Percentiles rank a stretch among this genome's conserved stretches.
These are phyloP conservation scores for Chloromyia formosa DNA, from an alignment of 2,888 invertebrate genomes.

Conservation along the genomic window DNA sequence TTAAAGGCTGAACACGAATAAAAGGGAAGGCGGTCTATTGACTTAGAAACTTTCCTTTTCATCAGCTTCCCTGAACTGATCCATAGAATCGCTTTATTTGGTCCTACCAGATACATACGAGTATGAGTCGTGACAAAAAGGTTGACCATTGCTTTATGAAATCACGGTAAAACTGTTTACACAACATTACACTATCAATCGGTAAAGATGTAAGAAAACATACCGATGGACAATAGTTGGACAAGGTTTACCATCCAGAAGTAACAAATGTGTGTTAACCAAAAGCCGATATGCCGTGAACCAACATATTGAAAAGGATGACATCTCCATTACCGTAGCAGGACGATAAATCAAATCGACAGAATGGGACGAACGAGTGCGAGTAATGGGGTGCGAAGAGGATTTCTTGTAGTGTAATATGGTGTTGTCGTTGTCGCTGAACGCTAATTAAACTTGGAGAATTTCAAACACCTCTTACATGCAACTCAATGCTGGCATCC, in stretches of 20 bases:
- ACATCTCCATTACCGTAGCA: constrained; percentile 46
- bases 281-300: constrained; percentile 33
- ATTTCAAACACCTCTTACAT: too few relatives aligned
- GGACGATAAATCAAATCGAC: constrained; percentile 43
- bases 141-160: constrained; percentile 34
- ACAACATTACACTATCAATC: constrained; percentile 45
- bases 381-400: neutral
- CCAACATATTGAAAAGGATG: constrained; percentile 35
- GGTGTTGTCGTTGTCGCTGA: constrained; percentile 12
- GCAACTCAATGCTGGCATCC: too few relatives aligned
- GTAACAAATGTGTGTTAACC: constrained; percentile 46
- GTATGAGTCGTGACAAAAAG: constrained; percentile 22
- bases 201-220: constrained; percentile 35
- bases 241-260: constrained; percentile 39
- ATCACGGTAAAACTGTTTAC: constrained; percentile 38
- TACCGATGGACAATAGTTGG: constrained; percentile 30
- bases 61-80: constrained; percentile 27
- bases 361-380: constrained; percentile 27
- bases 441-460: too few relatives aligned
- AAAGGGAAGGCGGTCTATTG: constrained; percentile 41
- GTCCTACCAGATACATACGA: too few relatives aligned
- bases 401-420: neutral
- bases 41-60: constrained; percentile 31
- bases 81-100: neutral
- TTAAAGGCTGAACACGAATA: neutral